Conservation (phyloP, 2,113 vertebrate genomes). For the Morone chrysops region DNA sequence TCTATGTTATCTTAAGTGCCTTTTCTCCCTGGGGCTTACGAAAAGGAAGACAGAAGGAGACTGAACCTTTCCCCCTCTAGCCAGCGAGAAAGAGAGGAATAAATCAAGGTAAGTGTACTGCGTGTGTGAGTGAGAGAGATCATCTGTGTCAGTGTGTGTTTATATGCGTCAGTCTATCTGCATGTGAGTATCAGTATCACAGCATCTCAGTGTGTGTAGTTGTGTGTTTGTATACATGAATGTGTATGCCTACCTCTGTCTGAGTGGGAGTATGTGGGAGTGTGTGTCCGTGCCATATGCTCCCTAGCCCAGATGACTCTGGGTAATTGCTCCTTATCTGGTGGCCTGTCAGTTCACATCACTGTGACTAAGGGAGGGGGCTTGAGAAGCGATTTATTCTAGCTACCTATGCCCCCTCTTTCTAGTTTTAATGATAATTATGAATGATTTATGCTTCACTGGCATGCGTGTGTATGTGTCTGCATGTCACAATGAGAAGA, state of each 20-base stretch:
- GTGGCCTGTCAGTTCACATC: conserved; percentile 76
- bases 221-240: conserved; percentile 13
- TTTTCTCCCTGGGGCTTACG: conserved; percentile 68
- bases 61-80: conserved; percentile 55
- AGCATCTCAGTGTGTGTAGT: neutral
- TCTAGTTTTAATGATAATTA: conserved; percentile 73
- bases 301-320: conserved; percentile 63
- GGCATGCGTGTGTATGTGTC: conserved; percentile 33
- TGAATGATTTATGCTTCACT: conserved; percentile 77
- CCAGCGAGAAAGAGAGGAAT: conserved; percentile 47
- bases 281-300: conserved; percentile 41
- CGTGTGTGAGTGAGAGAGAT: conserved; percentile 38
- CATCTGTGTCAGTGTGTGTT: conserved; percentile 46
- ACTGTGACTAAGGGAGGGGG: conserved; percentile 57
- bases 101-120: conserved; percentile 65
- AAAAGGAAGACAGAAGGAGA: conserved; percentile 52
- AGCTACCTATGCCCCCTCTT: conserved; percentile 47
- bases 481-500: conserved; percentile 60
- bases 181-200: conserved; percentile 21
- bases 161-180: conserved; percentile 32
- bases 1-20: conserved; percentile 77
- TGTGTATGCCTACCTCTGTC: neutral
- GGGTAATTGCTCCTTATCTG: conserved; percentile 77
- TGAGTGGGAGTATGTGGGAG: conserved; percentile 11
- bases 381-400: conserved; percentile 61